Evolutionary conservation across 2,888 invertebrate species (phyloP).

Genomic region (Danaus chrysippus): DNA sequence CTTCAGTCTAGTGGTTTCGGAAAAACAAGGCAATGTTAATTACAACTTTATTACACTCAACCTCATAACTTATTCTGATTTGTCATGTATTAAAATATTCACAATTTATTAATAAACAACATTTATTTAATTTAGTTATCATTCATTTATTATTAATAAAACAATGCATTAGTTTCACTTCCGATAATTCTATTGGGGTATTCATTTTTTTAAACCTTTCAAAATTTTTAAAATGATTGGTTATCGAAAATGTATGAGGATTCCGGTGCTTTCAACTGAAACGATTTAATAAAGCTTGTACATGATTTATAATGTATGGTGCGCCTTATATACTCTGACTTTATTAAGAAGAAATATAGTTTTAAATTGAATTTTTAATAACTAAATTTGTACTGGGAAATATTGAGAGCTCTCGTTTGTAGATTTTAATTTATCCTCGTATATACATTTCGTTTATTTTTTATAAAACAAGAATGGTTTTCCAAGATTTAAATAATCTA

Average conservation of each 20-base stretch:
- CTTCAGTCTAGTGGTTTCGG: slow-evolving; percentile 16
- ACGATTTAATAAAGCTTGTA: slow-evolving; percentile 58
- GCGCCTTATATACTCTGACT: slow-evolving; percentile 37
- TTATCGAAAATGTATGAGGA: slow-evolving; percentile 36
- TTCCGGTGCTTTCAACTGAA: slow-evolving; percentile 43
- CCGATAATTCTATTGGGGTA: too few relatives aligned
- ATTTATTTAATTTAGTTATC: too few relatives aligned
- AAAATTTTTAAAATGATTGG: slow-evolving; percentile 23
- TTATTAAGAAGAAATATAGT: slow-evolving; percentile 31
- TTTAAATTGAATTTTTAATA: too few relatives aligned
- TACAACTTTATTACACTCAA: slow-evolving; percentile 3
- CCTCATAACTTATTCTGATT: neutral
- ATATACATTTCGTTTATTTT: too few relatives aligned
- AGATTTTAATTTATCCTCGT: too few relatives aligned
- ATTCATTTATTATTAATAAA: too few relatives aligned
- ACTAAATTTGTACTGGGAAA: too few relatives aligned
- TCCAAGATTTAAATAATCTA: too few relatives aligned
- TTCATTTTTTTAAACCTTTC: neutral
- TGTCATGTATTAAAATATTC: neutral
- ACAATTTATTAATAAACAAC: slow-evolving; percentile 1
- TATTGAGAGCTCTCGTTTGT: too few relatives aligned
- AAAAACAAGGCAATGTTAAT: slow-evolving; percentile 11
- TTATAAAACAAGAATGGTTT: too few relatives aligned
- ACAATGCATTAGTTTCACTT: too few relatives aligned
- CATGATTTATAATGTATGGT: slow-evolving; percentile 60